Conservation (phyloP, 2,888 invertebrate genomes). For the Deroplatys truncata region DNA sequence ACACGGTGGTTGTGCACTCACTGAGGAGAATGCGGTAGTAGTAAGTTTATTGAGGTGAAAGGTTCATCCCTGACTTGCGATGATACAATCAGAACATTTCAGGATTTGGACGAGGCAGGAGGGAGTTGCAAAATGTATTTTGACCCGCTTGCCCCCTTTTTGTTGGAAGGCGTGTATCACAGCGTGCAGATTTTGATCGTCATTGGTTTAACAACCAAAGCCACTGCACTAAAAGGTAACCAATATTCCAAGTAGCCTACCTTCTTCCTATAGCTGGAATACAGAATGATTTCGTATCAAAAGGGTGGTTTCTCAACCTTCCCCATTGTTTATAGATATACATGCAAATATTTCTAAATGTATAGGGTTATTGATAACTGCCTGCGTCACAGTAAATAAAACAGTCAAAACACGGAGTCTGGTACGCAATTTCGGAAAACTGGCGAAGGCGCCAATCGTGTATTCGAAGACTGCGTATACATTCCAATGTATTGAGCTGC, state of each 20-base stretch:
- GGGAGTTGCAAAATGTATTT: neutral
- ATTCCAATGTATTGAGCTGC: no score
- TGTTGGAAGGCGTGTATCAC: neutral
- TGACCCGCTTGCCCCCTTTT: neutral
- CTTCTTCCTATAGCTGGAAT: neutral
- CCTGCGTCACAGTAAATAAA: no score
- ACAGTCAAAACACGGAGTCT: no score
- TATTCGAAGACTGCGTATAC: no score
- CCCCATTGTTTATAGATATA: no score
- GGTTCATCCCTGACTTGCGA: neutral
- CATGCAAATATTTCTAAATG: no score
- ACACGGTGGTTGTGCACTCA: neutral
- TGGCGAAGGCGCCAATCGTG: no score
- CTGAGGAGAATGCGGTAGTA: neutral
- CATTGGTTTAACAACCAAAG: neutral
- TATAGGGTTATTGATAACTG: no score
- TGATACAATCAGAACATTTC: neutral
- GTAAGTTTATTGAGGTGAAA: neutral
- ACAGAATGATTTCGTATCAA: no score
- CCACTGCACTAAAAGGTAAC: neutral
- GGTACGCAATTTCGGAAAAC: no score
- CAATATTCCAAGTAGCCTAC: neutral
- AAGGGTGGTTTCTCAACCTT: no score
- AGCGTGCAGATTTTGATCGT: neutral
- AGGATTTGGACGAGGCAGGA: neutral